Percentiles rank a stretch among this genome's conserved stretches.
Evolutionary conservation across 2,113 vertebrate genomes (phyloP).

Genomic region (Axis porcinus): DNA sequence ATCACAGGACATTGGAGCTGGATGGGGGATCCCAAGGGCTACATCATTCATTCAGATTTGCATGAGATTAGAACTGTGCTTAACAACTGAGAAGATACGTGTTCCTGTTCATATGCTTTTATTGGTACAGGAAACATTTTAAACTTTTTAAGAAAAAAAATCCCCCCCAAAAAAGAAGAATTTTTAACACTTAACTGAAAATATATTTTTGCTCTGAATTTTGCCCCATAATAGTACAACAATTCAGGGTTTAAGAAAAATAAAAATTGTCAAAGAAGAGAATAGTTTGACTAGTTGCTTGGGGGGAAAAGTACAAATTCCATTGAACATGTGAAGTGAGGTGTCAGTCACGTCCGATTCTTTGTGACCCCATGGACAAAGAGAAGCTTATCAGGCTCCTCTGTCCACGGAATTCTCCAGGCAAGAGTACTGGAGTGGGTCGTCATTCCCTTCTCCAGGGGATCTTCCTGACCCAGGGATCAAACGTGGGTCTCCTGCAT

Average conservation of each 20-base stretch:
- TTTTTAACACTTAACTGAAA: not conserved
- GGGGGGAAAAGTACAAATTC: not conserved
- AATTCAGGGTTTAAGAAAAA: not conserved
- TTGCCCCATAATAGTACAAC: not conserved
- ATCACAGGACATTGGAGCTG: not conserved
- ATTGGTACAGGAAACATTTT: not conserved
- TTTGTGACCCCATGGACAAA: not conserved
- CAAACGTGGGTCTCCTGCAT: not conserved
- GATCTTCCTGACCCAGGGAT: not conserved
- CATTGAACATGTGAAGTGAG: not conserved
- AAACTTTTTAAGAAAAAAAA: not conserved
- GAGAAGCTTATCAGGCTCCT: not conserved
- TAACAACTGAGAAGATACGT: not conserved
- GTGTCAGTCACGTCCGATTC: not conserved
- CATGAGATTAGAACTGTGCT: not conserved
- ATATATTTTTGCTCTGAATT: not conserved
- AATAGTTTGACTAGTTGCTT: not conserved
- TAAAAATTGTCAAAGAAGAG: not conserved
- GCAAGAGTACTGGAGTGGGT: not conserved
- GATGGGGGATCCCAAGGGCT: not conserved
- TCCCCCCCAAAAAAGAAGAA: not conserved
- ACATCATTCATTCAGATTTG: not conserved
- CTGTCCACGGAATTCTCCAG: not conserved
- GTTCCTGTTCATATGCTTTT: not conserved
- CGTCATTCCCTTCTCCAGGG: not conserved